Conservation (phyloP, 2,113 vertebrate species). For the Semnornis frantzii region DNA sequence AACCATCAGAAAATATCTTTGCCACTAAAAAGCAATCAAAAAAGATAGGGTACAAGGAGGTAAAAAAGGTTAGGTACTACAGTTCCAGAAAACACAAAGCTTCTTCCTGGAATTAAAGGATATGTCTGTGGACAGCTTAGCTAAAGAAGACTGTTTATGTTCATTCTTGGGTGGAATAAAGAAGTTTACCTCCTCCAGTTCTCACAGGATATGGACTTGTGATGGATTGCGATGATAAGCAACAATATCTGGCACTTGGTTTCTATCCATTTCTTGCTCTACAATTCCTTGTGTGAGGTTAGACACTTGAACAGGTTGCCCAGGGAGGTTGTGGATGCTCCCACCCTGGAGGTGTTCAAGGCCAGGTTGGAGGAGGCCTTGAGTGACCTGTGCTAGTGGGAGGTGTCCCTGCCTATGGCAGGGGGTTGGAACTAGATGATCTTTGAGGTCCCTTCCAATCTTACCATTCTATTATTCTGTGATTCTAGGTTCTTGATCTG, state of each 20-base stretch:
- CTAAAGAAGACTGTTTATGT: background rate
- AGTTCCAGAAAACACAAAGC: background rate
- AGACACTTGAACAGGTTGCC: no score
- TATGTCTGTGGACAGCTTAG: background rate
- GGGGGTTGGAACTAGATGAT: no score
- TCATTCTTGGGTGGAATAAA: background rate
- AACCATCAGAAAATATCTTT: slow-evolving; percentile 7
- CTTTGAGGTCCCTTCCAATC: no score
- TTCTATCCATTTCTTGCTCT: background rate
- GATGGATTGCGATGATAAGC: background rate
- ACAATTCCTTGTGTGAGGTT: background rate
- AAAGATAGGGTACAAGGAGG: background rate
- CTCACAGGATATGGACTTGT: background rate
- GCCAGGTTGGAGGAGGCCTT: no score
- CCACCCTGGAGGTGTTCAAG: no score
- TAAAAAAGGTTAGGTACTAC: background rate
- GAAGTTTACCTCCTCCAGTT: background rate
- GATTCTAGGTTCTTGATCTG: background rate
- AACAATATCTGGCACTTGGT: background rate
- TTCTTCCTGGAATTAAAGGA: background rate
- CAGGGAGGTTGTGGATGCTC: no score
- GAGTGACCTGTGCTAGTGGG: no score
- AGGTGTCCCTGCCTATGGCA: no score
- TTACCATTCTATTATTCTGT: no score
- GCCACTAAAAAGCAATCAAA: background rate